These are phyloP conservation scores for Sturmia bella DNA, from an alignment of 2,888 invertebrate species.

Conservation along the genomic window DNA sequence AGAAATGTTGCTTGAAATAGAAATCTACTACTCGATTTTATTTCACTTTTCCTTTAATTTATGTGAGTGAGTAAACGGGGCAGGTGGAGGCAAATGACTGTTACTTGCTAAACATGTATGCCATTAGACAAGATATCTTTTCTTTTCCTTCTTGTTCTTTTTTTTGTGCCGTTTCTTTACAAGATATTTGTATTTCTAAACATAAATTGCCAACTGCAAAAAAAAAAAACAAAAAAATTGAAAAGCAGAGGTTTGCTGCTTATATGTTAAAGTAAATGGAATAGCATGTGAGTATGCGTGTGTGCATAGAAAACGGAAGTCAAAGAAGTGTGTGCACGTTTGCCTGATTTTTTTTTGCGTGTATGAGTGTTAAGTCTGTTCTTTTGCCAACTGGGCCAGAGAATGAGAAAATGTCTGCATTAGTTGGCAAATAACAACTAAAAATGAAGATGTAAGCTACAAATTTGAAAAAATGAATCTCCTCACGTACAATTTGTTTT, in stretches of 20 bases:
- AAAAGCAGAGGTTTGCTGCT: constrained; percentile 12
- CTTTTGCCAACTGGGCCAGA: constrained; percentile 57
- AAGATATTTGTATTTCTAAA: constrained; percentile 52
- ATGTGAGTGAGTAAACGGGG: neutral
- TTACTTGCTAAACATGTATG: constrained; percentile 33
- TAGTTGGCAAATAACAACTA: constrained; percentile 58
- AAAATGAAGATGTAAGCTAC: constrained; percentile 33
- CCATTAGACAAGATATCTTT: constrained; percentile 27
- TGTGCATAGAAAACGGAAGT: constrained; percentile 2
- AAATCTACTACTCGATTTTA: constrained; percentile 59
- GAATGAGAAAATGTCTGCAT: constrained; percentile 56
- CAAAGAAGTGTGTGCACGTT: constrained; percentile 3
- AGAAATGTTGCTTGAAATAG: constrained; percentile 59
- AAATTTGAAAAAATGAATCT: constrained; percentile 57
- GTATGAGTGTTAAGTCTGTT: constrained; percentile 23
- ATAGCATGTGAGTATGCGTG: neutral
- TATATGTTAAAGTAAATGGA: neutral
- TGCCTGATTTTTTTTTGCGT: neutral
- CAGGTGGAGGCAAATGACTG: neutral
- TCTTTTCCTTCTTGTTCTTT: neutral
- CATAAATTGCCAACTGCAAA: constrained; percentile 52
- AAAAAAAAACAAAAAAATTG: too few species aligned
- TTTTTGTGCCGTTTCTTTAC: neutral
- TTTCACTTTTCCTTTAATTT: constrained; percentile 31
- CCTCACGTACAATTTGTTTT: constrained; percentile 73